phyloP scores from a whole-genome alignment of 2,113 vertebrate species.

The Alaudala cheleensis region DNA sequence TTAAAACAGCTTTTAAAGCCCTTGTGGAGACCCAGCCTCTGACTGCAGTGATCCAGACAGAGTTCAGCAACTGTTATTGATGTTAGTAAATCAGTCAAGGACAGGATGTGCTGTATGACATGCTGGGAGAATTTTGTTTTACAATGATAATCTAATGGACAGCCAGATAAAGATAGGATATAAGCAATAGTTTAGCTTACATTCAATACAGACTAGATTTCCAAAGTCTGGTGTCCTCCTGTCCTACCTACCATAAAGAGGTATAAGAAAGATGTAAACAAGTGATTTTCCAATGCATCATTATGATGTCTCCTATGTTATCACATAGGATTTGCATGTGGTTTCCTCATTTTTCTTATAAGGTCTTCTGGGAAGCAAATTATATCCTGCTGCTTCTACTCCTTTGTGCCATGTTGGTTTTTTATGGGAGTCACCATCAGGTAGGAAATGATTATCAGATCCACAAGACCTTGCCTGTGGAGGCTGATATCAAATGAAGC shows the following conservation, averaged over 20 bases:
- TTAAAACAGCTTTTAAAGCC: background rate
- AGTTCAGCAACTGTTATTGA: background rate
- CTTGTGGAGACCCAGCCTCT: background rate
- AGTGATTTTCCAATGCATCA: background rate
- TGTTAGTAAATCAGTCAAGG: background rate
- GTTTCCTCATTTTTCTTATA: background rate
- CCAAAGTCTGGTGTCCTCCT: background rate
- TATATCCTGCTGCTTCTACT: background rate
- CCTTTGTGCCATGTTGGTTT: background rate
- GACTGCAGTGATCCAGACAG: background rate
- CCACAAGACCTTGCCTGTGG: background rate
- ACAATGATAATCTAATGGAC: background rate
- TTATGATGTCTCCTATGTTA: background rate
- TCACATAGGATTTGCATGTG: background rate
- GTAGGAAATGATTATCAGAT: background rate
- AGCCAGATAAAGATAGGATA: background rate
- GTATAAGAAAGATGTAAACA: background rate
- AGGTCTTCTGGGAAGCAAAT: background rate
- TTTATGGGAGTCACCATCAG: background rate
- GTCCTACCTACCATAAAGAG: too few relatives aligned
- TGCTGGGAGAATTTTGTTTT: background rate
- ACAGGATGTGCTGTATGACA: background rate
- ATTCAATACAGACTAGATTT: background rate
- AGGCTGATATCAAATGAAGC: background rate
- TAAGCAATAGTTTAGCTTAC: background rate